These are phyloP conservation scores for Paracanthobrama guichenoti DNA, from an alignment of 2,113 vertebrate genomes.

Conservation along the genomic window DNA sequence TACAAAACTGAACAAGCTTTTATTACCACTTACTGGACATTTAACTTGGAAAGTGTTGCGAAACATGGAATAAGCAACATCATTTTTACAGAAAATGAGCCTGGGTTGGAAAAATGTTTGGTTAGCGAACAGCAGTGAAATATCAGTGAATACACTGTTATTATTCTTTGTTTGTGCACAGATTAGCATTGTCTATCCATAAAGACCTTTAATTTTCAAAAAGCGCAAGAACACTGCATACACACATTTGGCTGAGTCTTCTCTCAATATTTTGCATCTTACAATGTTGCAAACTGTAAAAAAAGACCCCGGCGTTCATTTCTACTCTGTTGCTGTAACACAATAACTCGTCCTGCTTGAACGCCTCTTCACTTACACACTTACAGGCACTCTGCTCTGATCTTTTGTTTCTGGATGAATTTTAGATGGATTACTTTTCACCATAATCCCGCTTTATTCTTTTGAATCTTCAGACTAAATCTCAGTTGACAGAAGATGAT, in stretches of 20 bases:
- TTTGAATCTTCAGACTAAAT: slow-evolving; percentile 34
- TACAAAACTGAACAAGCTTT: not conserved
- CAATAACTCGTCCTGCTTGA: not conserved
- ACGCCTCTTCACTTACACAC: not conserved
- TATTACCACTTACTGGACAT: not conserved
- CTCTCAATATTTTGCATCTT: not conserved
- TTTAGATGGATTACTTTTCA: slow-evolving; percentile 47
- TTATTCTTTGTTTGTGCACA: not conserved
- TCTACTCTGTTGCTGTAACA: not conserved
- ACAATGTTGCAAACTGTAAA: not conserved
- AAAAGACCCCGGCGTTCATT: not conserved
- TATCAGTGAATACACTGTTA: not conserved
- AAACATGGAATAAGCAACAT: not conserved
- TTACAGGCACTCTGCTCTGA: slow-evolving; percentile 29
- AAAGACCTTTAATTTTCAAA: not conserved
- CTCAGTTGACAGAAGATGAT: slow-evolving; percentile 41
- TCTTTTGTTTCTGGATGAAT: slow-evolving; percentile 38
- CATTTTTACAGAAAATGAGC: not conserved
- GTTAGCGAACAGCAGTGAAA: not conserved
- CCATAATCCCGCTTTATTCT: slow-evolving; percentile 42
- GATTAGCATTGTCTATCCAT: not conserved
- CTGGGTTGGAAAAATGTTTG: not conserved
- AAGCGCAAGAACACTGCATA: not conserved
- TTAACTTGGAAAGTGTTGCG: not conserved
- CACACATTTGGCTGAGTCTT: not conserved